Percentiles rank a stretch among this genome's conserved stretches.
Evolutionary conservation across 2,113 vertebrate species (phyloP).

Genomic region (Astur gentilis): DNA sequence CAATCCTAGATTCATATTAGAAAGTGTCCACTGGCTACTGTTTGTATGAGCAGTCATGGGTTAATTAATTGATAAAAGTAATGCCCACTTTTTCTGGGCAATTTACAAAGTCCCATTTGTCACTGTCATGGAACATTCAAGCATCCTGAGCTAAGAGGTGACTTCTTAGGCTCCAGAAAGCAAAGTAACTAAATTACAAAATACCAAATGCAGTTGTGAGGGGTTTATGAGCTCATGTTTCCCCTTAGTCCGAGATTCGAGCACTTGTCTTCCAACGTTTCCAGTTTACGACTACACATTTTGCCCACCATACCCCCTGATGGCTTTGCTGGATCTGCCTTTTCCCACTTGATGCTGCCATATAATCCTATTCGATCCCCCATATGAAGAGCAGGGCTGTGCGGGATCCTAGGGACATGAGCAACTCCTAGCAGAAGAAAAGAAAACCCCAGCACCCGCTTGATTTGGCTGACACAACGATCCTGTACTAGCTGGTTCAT

Average conservation of each 20-base stretch:
- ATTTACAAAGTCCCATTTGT: background rate
- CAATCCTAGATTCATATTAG: background rate
- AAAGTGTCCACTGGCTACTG: background rate
- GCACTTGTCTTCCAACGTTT: fast-evolving
- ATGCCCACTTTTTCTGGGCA: background rate
- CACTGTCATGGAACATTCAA: background rate
- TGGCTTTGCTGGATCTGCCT: background rate
- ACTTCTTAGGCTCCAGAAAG: background rate
- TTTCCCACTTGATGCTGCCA: background rate
- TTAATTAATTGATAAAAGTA: background rate
- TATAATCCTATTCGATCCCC: background rate
- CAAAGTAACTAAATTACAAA: background rate
- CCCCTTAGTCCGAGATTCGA: background rate
- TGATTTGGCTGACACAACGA: background rate
- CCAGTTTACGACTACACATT: background rate
- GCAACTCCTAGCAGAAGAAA: background rate
- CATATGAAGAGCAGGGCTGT: background rate
- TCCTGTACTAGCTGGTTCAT: background rate
- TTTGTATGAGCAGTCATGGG: background rate
- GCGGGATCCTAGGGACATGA: background rate
- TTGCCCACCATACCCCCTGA: background rate
- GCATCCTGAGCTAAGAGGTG: background rate
- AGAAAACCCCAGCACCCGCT: background rate
- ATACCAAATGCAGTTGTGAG: background rate
- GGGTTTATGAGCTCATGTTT: background rate